Conservation (phyloP, 2,113 vertebrate species). For the Bufo bufo region DNA sequence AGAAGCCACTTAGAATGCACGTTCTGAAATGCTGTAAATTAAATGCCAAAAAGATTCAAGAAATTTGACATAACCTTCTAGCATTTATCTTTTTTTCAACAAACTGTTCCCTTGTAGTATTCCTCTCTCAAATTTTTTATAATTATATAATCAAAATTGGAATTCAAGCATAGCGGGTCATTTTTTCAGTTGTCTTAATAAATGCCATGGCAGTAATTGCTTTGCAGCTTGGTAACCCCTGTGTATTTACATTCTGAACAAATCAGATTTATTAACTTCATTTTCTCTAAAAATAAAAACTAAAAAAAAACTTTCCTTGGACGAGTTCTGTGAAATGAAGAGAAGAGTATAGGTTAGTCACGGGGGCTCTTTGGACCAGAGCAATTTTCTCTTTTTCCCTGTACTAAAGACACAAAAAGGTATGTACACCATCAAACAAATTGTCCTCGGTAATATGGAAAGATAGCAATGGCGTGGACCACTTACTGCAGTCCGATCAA, state of each 20-base stretch:
- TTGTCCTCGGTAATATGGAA: too few relatives aligned
- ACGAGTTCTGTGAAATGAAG: background rate
- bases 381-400: background rate
- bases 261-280: slow-evolving; percentile 2
- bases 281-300: slow-evolving; percentile 12
- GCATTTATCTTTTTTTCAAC: slow-evolving; percentile 56
- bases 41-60: slow-evolving; percentile 58
- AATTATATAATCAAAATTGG: slow-evolving; percentile 59
- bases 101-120: slow-evolving; percentile 51
- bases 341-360: background rate
- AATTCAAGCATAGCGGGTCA: slow-evolving; percentile 58
- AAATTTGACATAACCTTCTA: slow-evolving; percentile 62
- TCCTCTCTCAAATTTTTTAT: slow-evolving; percentile 61
- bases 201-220: slow-evolving; percentile 59
- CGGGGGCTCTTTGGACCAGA: background rate
- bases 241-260: slow-evolving; percentile 5
- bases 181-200: slow-evolving; percentile 57
- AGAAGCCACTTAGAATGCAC: slow-evolving; percentile 56
- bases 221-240: slow-evolving; percentile 43
- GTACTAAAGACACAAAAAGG: too few relatives aligned
- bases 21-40: slow-evolving; percentile 63
- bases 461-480: too few relatives aligned
- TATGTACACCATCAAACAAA: too few relatives aligned
- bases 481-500: too few relatives aligned
- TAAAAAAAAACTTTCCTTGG: background rate